These are phyloP conservation scores for Callocephalon fimbriatum DNA, from an alignment of 2,113 vertebrate species.

Conservation along the genomic window DNA sequence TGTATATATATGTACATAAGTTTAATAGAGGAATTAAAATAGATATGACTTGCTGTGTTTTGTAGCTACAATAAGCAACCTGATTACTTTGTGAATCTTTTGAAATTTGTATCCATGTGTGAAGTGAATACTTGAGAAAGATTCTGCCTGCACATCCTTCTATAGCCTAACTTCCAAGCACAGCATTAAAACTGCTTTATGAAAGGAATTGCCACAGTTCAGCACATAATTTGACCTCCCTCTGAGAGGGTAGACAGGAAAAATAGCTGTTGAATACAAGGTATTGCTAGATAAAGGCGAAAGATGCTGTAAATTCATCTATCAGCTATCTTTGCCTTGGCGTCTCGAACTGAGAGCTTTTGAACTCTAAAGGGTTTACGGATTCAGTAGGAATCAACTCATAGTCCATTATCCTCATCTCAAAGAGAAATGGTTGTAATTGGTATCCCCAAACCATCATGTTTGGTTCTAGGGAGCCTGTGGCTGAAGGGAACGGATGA, in stretches of 20 bases:
- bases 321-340: background rate
- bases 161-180: background rate
- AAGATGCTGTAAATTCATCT: background rate
- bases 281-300: background rate
- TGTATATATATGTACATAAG: rapidly evolving
- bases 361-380: background rate
- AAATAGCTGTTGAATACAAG: background rate
- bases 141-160: background rate
- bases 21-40: background rate
- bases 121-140: background rate
- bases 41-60: background rate
- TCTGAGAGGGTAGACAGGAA: background rate
- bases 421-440: background rate
- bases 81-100: background rate
- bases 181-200: background rate
- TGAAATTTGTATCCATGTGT: background rate
- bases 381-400: background rate
- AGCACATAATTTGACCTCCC: background rate
- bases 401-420: background rate
- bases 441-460: background rate
- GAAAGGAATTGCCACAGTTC: background rate
- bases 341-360: background rate
- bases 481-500: background rate
- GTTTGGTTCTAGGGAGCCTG: background rate
- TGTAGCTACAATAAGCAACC: background rate